Percentiles rank a stretch among this genome's conserved stretches.
Conservation (phyloP, 2,888 invertebrate genomes). For the Schizotus pectinicornis region DNA sequence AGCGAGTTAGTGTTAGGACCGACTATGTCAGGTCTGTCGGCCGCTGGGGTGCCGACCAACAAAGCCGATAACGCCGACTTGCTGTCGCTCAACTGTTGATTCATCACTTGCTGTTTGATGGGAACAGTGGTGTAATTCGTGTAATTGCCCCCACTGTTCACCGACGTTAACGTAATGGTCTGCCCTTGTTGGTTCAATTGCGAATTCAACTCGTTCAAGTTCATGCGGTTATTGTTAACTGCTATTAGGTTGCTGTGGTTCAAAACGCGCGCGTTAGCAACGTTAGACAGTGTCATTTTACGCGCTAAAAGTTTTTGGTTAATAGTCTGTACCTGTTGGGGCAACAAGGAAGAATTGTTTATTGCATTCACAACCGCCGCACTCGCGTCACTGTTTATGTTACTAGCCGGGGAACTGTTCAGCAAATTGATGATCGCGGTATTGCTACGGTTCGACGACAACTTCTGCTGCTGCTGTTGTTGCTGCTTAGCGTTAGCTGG, state of each 20-base stretch:
- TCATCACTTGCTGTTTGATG: slow-evolving; percentile 48
- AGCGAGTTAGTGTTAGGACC: slow-evolving; percentile 62
- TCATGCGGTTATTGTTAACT: slow-evolving; percentile 52
- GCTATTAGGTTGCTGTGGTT: slow-evolving; percentile 58
- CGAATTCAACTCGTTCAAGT: slow-evolving; percentile 43
- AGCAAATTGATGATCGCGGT: slow-evolving; percentile 78
- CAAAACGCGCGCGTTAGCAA: slow-evolving; percentile 55
- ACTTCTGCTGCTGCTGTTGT: slow-evolving; percentile 39
- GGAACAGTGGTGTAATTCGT: slow-evolving; percentile 52
- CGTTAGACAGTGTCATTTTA: slow-evolving; percentile 65
- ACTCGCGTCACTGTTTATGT: slow-evolving; percentile 64
- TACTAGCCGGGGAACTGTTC: slow-evolving; percentile 77
- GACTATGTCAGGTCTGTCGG: slow-evolving; percentile 64
- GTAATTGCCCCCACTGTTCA: slow-evolving; percentile 51
- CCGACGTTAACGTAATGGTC: slow-evolving; percentile 55
- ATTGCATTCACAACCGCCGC: slow-evolving; percentile 62
- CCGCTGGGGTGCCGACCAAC: slow-evolving; percentile 65
- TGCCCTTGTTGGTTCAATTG: slow-evolving; percentile 49
- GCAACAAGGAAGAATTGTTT: slow-evolving; percentile 52
- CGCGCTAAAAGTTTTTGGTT: slow-evolving; percentile 61
- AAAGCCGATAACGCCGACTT: slow-evolving; percentile 65
- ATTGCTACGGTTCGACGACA: slow-evolving; percentile 64
- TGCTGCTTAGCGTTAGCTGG: slow-evolving; percentile 53
- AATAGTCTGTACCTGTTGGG: slow-evolving; percentile 49
- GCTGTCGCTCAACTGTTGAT: slow-evolving; percentile 31